Percentiles rank a stretch among this genome's conserved stretches.
phyloP scores from a whole-genome alignment of 2,888 invertebrate species.

The Melanchra persicariae region DNA sequence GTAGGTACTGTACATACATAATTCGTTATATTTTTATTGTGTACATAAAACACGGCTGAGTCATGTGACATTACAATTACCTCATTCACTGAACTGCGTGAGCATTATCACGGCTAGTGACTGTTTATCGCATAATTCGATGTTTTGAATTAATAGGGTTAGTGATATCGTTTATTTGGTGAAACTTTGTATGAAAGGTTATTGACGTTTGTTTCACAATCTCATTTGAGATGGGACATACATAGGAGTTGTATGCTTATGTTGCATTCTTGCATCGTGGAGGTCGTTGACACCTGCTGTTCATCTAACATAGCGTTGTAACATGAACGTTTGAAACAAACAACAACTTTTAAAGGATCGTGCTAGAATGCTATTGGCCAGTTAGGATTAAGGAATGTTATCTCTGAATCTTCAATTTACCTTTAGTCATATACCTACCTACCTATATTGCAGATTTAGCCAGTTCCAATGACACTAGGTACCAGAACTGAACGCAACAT shows the following conservation, averaged over 20 bases:
- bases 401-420: conserved; percentile 26
- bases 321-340: conserved; percentile 31
- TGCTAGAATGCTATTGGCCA: conserved; percentile 3
- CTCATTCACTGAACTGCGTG: conserved; percentile 67
- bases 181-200: conserved; percentile 55
- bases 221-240: conserved; percentile 31
- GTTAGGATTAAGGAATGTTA: conserved; percentile 12
- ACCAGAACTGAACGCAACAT: neutral
- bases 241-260: conserved; percentile 44
- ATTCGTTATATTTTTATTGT: conserved; percentile 67
- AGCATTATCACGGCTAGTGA: conserved; percentile 66
- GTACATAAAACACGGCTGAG: conserved; percentile 67
- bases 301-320: conserved; percentile 33
- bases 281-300: conserved; percentile 62
- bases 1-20: conserved; percentile 82
- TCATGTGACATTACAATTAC: conserved; percentile 73
- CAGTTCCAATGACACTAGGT: conserved; percentile 13
- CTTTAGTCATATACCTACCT: conserved; percentile 3
- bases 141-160: conserved; percentile 64
- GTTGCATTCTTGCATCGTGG: conserved; percentile 44
- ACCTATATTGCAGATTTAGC: neutral
- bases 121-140: conserved; percentile 60
- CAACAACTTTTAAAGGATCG: neutral
- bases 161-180: conserved; percentile 59
- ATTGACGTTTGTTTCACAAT: conserved; percentile 61